Conservation (phyloP, 1,140 invertebrate genomes). For the Epicauta chinensis region DNA sequence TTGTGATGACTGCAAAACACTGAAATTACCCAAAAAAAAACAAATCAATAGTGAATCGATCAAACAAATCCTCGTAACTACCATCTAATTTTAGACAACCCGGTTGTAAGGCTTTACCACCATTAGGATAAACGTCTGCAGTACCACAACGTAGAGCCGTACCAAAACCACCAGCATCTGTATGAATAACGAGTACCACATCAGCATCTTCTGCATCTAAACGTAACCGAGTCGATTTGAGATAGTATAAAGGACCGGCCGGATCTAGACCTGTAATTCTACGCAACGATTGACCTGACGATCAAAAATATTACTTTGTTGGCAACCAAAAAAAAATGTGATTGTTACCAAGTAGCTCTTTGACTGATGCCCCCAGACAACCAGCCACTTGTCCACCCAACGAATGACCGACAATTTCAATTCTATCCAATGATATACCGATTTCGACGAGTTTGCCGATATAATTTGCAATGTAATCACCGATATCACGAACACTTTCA, state of each 20-base stretch:
- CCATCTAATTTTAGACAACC: constrained; percentile 13
- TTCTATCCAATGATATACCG: background rate
- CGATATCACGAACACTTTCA: background rate
- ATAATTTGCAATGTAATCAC: background rate
- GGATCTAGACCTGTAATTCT: constrained; percentile 17
- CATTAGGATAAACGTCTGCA: constrained; percentile 17
- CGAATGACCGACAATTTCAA: constrained; percentile 14
- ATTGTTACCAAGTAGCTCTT: background rate
- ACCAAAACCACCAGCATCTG: constrained; percentile 5
- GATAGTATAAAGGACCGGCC: constrained; percentile 9
- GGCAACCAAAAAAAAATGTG: too few species aligned
- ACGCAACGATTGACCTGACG: background rate
- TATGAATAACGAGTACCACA: constrained; percentile 13
- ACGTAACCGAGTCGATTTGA: background rate
- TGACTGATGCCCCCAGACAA: background rate
- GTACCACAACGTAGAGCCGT: constrained; percentile 1
- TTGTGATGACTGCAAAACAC: constrained; percentile 15
- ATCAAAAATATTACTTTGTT: too few species aligned
- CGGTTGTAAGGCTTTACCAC: constrained; percentile 6
- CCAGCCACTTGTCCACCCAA: constrained; percentile 15
- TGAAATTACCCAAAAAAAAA: background rate
- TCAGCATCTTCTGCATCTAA: constrained; percentile 5
- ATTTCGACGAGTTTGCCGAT: background rate
- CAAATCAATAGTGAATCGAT: too few species aligned
- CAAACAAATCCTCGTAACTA: too few species aligned